phyloP scores from a whole-genome alignment of 2,888 invertebrate genomes.

The Griposia aprilina region DNA sequence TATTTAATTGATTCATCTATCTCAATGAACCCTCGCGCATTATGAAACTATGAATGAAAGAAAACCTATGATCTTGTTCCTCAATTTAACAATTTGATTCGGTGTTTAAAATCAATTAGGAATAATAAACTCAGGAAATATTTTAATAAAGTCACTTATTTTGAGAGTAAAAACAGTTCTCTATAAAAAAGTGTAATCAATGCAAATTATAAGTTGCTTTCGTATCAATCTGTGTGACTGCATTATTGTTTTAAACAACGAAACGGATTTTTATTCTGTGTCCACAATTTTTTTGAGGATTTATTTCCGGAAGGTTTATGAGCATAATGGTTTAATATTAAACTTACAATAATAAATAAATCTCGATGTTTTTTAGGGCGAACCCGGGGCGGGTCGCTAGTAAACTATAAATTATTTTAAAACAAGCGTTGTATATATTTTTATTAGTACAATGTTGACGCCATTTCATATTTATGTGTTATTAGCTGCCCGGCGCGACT shows the following conservation, averaged over 20 bases:
- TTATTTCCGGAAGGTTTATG: too few relatives aligned
- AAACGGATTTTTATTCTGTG: too few relatives aligned
- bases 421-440: slow-evolving; percentile 33
- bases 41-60: slow-evolving; percentile 38
- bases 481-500: too few relatives aligned
- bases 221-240: too few relatives aligned
- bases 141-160: slow-evolving; percentile 2
- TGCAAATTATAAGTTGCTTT: too few relatives aligned
- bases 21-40: slow-evolving; percentile 11
- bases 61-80: slow-evolving; percentile 4
- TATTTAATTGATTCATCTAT: slow-evolving; percentile 33
- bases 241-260: too few relatives aligned
- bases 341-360: too few relatives aligned
- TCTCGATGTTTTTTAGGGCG: too few relatives aligned
- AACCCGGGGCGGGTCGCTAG: too few relatives aligned
- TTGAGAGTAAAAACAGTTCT: background rate
- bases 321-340: too few relatives aligned
- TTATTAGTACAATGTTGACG: slow-evolving; percentile 2
- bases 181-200: slow-evolving; percentile 6
- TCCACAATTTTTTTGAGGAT: too few relatives aligned
- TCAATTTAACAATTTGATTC: slow-evolving; percentile 31
- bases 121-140: slow-evolving; percentile 6
- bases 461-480: background rate
- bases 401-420: slow-evolving; percentile 8
- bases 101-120: slow-evolving; percentile 38